These are phyloP conservation scores for Falco berigora DNA, from an alignment of 2,797 vertebrate genomes.

Conservation along the genomic window DNA sequence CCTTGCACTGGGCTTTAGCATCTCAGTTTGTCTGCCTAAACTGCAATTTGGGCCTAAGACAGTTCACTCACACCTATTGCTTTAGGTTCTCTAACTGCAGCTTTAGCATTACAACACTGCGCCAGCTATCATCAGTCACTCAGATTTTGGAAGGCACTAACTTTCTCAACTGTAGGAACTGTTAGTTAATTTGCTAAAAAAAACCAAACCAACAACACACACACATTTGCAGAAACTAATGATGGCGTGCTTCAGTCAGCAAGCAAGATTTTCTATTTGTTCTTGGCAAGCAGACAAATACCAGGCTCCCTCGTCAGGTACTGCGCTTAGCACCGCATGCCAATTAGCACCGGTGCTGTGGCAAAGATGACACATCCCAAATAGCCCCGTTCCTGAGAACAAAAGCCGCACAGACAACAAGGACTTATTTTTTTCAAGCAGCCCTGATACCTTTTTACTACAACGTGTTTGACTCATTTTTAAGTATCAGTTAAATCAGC, in stretches of 20 bases:
- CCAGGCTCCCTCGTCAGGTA: not conserved
- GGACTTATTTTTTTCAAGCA: not conserved
- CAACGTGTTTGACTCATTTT: not conserved
- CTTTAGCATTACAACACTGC: not conserved
- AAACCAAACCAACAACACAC: not conserved
- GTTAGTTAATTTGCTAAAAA: not conserved
- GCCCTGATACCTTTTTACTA: not conserved
- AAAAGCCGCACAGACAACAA: not conserved
- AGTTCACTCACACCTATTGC: not conserved
- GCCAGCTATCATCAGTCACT: not conserved
- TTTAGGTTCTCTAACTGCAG: not conserved
- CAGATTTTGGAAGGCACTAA: not conserved
- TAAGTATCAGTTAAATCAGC: not conserved
- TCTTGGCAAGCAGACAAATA: not conserved
- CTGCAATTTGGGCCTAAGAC: not conserved
- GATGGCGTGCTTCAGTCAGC: not conserved
- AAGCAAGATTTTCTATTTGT: not conserved
- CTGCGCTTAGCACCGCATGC: fast-evolving
- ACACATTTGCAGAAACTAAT: not conserved
- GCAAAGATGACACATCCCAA: not conserved
- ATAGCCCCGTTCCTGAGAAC: not conserved
- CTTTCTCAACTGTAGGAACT: not conserved
- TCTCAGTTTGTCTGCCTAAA: not conserved
- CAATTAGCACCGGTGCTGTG: not conserved
- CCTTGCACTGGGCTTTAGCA: not conserved